Evolutionary conservation across 2,113 vertebrate species (phyloP).

Genomic region (Sinocyclocheilus maitianheensis): DNA sequence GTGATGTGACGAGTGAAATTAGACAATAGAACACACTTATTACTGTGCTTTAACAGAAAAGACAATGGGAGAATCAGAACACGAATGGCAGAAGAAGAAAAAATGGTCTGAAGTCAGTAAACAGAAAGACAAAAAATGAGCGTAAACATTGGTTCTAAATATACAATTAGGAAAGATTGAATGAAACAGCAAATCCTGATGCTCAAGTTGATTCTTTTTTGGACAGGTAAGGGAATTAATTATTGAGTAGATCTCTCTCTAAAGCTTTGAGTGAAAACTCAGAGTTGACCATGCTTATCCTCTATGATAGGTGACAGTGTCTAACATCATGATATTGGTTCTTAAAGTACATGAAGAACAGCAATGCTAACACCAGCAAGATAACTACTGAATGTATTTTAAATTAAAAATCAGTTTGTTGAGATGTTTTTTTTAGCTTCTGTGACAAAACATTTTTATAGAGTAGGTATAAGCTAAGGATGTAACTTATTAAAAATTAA

Average conservation of each 20-base stretch:
- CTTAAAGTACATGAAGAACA: too few relatives aligned
- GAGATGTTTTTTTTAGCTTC: background rate
- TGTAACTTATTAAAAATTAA: background rate
- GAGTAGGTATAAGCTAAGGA: background rate
- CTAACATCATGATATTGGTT: too few relatives aligned
- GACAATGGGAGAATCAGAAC: background rate
- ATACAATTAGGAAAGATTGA: background rate
- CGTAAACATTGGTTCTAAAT: background rate
- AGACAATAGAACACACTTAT: background rate
- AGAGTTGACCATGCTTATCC: too few relatives aligned
- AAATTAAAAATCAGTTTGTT: background rate
- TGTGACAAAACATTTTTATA: background rate
- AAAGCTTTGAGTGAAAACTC: background rate
- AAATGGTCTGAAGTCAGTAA: background rate
- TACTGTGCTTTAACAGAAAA: background rate
- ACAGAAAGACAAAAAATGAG: background rate
- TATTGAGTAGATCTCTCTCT: background rate
- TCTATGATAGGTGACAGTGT: too few relatives aligned
- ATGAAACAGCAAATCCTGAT: background rate
- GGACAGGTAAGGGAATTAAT: background rate
- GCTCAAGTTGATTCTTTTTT: background rate
- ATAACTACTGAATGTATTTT: background rate
- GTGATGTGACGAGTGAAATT: background rate
- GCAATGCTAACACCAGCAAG: background rate
- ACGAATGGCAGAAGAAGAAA: background rate